Conservation (phyloP, 2,113 vertebrate species). For the Vimba vimba region DNA sequence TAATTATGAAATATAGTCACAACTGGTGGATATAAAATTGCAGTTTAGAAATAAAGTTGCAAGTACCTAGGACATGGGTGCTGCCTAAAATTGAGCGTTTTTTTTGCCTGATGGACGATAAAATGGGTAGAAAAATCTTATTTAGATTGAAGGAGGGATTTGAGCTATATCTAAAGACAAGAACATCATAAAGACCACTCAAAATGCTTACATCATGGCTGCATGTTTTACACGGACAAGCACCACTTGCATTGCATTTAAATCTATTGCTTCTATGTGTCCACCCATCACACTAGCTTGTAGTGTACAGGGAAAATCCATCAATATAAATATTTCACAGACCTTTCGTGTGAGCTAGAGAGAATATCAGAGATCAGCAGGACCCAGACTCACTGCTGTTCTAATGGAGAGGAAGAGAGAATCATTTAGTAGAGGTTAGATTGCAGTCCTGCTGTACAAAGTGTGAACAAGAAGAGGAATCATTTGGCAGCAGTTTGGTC, state of each 20-base stretch:
- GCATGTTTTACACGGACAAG: neutral
- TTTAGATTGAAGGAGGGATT: neutral
- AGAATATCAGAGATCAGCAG: slow-evolving; percentile 61
- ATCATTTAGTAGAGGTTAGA: slow-evolving; percentile 35
- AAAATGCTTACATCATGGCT: neutral
- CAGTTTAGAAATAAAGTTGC: neutral
- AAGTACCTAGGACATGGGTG: neutral
- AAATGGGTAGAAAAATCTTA: neutral
- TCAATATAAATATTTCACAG: slow-evolving; percentile 80
- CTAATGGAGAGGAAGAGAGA: slow-evolving; percentile 35
- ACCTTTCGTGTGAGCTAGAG: slow-evolving; percentile 64
- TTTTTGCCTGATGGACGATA: neutral
- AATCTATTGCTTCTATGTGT: neutral
- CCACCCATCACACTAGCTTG: neutral
- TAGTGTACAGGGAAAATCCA: slow-evolving; percentile 76
- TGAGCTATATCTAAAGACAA: neutral
- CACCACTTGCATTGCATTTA: neutral
- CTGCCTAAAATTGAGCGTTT: neutral
- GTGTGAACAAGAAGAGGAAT: slow-evolving; percentile 18
- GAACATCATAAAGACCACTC: neutral
- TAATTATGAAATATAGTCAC: slow-evolving; percentile 3
- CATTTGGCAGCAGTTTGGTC: slow-evolving; percentile 12
- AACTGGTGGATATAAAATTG: neutral
- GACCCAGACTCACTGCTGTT: slow-evolving; percentile 52
- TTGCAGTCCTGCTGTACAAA: neutral